phyloP scores from a whole-genome alignment of 2,797 vertebrate genomes.

The Microhierax caerulescens region DNA sequence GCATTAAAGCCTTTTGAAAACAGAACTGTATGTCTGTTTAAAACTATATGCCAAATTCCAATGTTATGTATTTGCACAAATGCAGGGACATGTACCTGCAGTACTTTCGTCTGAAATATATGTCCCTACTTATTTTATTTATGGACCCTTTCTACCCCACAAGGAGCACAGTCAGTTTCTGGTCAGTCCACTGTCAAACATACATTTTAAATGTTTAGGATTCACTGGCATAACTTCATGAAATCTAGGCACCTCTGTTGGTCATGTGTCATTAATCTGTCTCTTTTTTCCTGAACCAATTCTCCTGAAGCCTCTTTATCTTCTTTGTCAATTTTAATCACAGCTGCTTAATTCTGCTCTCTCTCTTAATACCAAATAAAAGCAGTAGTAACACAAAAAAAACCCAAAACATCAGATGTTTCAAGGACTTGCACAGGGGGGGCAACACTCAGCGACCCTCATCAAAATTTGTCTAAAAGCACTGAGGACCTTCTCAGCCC shows the following conservation, averaged over 20 bases:
- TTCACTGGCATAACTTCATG: slow-evolving; percentile 16
- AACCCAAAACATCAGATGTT: not conserved
- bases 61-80: not conserved
- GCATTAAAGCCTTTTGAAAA: not conserved
- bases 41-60: not conserved
- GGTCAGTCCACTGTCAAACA: not conserved
- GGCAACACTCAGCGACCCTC: not conserved
- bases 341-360: not conserved
- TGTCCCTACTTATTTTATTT: slow-evolving; percentile 34
- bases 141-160: slow-evolving; percentile 26
- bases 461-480: not conserved
- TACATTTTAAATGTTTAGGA: not conserved
- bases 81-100: not conserved
- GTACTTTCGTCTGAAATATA: slow-evolving; percentile 39
- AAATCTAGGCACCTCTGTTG: not conserved
- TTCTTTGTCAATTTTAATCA: slow-evolving; percentile 8
- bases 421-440: not conserved
- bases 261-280: not conserved
- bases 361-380: slow-evolving; percentile 40
- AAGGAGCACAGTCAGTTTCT: not conserved
- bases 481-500: not conserved
- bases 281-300: not conserved
- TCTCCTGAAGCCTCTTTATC: not conserved
- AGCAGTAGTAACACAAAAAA: not conserved
- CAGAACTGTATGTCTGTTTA: not conserved